Conservation (phyloP, 2,113 vertebrate species). For the Hemibagrus wyckioides region DNA sequence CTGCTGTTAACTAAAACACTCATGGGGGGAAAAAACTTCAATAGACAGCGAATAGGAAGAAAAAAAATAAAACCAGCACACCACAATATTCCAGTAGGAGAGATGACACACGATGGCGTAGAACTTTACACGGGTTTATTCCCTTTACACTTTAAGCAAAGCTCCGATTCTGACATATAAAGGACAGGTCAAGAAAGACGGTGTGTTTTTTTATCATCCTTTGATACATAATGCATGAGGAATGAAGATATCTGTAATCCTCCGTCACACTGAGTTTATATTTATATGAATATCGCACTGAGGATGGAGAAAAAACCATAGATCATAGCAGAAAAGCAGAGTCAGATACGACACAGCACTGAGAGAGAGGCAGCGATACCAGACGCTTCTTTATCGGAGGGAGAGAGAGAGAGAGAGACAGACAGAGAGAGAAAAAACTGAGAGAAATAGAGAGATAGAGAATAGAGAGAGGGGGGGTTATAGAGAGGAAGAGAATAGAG, state of each 20-base stretch:
- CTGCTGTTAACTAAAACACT: background rate
- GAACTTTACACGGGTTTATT: background rate
- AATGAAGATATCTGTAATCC: background rate
- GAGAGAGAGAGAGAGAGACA: background rate
- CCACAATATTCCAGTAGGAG: background rate
- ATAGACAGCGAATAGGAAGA: background rate
- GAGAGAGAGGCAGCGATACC: slow-evolving; percentile 46
- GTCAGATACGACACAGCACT: slow-evolving; percentile 43
- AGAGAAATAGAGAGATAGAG: background rate
- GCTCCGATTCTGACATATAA: background rate
- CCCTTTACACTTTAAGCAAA: background rate
- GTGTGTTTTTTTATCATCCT: background rate
- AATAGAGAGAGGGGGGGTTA: slow-evolving; percentile 31
- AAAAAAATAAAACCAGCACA: background rate
- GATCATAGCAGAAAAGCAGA: slow-evolving; percentile 46
- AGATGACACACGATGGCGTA: background rate
- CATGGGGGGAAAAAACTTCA: background rate
- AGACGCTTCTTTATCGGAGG: slow-evolving; percentile 53
- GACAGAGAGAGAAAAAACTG: slow-evolving; percentile 2
- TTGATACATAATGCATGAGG: slow-evolving; percentile 11
- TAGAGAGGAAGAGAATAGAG: background rate
- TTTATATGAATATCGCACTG: slow-evolving; percentile 29
- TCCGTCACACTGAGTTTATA: slow-evolving; percentile 56
- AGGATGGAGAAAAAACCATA: slow-evolving; percentile 48
- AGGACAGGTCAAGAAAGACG: background rate